Evolutionary conservation across 2,888 invertebrate species (phyloP), one percentile per base, ranked within the genome.

Genomic region (Colostygia pectinataria): DNA sequence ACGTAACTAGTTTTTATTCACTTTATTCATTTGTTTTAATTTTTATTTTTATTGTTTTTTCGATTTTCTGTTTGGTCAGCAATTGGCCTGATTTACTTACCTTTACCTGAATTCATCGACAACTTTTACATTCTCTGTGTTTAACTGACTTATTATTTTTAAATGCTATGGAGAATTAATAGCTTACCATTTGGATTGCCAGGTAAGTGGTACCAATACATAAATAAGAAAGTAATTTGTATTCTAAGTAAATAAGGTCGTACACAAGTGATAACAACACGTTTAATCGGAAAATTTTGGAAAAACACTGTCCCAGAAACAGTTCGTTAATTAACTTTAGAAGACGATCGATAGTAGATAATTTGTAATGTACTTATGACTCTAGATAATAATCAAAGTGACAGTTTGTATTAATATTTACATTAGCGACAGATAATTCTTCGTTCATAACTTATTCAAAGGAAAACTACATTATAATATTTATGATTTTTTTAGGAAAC

Each of bases 161-260:
- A 12, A 6, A 31, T 49, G 41, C 39, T 54, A 67, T 72, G 68
- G 75, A 77, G 77, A 76, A 74, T 74, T 68, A 68, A 74, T 61
- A 70, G 68, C 68, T 49, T 55, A 28, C 61, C 40, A n/a, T 32
- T 41, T 44, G 57, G 69, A 68, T 33, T 12, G 63, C 28, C 53
- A 51, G 73, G 74, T 74, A 64, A 74, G 74, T 71, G 31, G 48
- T 55, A 56, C 64, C 42, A 55, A 36, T 48, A 41, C 37, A 49
- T 49, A 34, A 51, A 52, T 48, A 50, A 56, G 33, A 37, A 42
- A 45, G 44, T 28, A 56, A 56, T 61, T 58, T 55, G 31, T 49
- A 61, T 59, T 39, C 58, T 0, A 24, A 28, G 1, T 24, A 53
- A 58, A 49, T 58, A 55, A 61, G 58, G 61, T 56, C 47, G 47